Conservation (phyloP, 1,140 invertebrate species). For the Sycophila sp. region DNA sequence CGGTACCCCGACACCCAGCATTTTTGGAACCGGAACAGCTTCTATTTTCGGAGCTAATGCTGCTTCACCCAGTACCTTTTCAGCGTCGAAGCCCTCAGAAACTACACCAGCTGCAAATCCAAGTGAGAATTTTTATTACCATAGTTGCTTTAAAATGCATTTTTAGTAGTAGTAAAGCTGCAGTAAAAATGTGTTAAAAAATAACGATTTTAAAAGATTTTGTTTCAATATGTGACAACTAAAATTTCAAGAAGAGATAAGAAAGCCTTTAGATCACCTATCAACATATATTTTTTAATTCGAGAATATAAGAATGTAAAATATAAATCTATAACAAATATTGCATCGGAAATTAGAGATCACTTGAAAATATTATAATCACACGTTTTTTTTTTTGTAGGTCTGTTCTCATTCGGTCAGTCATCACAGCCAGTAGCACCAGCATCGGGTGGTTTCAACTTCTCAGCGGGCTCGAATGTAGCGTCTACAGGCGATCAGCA, state of each 20-base stretch:
- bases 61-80: not conserved
- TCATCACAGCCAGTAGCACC: conserved; percentile 12
- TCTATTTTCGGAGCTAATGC: not conserved
- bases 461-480: conserved; percentile 15
- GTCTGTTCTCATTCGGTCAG: conserved; percentile 27
- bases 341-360: no score
- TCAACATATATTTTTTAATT: no score
- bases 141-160: no score
- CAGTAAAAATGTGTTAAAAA: no score
- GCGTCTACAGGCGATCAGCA: not conserved
- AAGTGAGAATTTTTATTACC: not conserved
- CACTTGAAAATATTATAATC: no score
- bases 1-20: not conserved
- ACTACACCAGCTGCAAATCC: conserved; percentile 21
- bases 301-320: no score
- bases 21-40: not conserved
- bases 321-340: no score
- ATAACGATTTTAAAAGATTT: no score
- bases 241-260: no score
- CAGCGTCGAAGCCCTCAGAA: conserved; percentile 25
- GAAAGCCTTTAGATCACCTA: no score
- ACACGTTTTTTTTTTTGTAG: conserved; percentile 1
- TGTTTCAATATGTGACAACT: no score
- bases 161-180: no score
- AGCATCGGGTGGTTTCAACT: conserved; percentile 22